Evolutionary conservation across 1,140 invertebrate genomes (phyloP).

Genomic region (Bradynema listronoti): DNA sequence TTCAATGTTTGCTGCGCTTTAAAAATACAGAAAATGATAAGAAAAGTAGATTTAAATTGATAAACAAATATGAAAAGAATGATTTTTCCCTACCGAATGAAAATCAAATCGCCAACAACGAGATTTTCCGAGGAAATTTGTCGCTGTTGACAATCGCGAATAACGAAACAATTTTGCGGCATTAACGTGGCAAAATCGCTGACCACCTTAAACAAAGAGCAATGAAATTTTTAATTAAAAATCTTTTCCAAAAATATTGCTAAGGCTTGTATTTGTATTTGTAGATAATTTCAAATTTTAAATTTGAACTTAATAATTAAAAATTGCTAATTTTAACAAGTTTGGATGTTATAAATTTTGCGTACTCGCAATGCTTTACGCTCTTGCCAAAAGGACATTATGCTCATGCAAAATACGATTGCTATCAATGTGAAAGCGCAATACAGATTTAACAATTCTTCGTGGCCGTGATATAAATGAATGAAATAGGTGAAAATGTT

Average conservation of each 20-base stretch:
- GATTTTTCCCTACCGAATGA: conserved; percentile 25
- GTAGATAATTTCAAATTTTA: too few species aligned
- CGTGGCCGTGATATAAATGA: conserved; percentile 51
- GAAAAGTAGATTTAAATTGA: too few species aligned
- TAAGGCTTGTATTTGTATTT: too few species aligned
- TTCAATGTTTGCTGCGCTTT: neutral
- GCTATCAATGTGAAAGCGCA: conserved; percentile 51
- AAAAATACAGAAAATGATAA: too few species aligned
- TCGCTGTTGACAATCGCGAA: conserved; percentile 52
- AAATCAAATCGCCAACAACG: conserved; percentile 52
- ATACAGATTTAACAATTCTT: conserved; percentile 53
- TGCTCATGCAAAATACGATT: conserved; percentile 52
- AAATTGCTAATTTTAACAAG: conserved; percentile 13
- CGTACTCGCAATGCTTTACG: conserved; percentile 49
- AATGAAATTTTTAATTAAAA: conserved; percentile 10
- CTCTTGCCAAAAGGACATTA: conserved; percentile 56
- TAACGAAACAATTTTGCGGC: conserved; percentile 71
- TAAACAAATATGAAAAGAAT: conserved; percentile 4
- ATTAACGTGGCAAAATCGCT: conserved; percentile 46
- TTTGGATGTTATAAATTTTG: conserved; percentile 22
- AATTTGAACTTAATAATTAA: too few species aligned
- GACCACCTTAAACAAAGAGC: conserved; percentile 38
- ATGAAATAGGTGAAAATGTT: conserved; percentile 55
- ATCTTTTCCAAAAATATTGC: too few species aligned
- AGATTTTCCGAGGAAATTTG: conserved; percentile 44